phyloP scores from a whole-genome alignment of 2,888 invertebrate species.

The Masnerella sp. region DNA sequence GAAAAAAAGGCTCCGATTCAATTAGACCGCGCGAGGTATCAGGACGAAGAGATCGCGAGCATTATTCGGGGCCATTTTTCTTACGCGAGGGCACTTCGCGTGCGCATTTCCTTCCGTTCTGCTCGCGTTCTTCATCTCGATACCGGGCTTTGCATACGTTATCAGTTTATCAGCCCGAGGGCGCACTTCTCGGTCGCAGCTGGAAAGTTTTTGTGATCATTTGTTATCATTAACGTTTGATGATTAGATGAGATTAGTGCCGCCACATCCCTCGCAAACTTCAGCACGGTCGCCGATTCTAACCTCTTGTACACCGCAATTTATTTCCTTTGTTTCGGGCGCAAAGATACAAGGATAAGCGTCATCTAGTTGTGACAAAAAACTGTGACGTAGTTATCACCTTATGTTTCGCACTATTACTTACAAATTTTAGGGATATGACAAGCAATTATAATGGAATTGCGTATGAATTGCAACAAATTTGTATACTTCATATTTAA shows the following conservation, averaged over 20 bases:
- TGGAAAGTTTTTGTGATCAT: slow-evolving; percentile 63
- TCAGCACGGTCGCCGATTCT: slow-evolving; percentile 44
- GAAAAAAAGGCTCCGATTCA: slow-evolving; percentile 29
- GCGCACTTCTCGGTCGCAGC: slow-evolving; percentile 55
- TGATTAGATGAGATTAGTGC: slow-evolving; percentile 67
- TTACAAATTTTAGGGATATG: too few relatives aligned
- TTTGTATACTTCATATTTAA: too few relatives aligned
- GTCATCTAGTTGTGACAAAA: too few relatives aligned
- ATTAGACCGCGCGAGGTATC: slow-evolving; percentile 25
- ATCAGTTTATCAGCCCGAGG: slow-evolving; percentile 59
- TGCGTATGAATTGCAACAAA: too few relatives aligned
- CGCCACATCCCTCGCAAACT: slow-evolving; percentile 50
- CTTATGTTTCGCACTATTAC: too few relatives aligned
- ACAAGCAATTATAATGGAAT: too few relatives aligned
- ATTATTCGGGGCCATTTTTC: slow-evolving; percentile 46
- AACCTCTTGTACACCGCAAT: slow-evolving; percentile 54
- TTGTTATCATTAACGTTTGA: slow-evolving; percentile 69
- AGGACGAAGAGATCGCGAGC: slow-evolving; percentile 19
- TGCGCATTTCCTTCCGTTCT: slow-evolving; percentile 32
- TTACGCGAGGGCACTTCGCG: slow-evolving; percentile 33
- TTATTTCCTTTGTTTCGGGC: slow-evolving; percentile 45
- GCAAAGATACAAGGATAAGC: too few relatives aligned
- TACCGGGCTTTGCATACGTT: slow-evolving; percentile 56
- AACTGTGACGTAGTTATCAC: too few relatives aligned
- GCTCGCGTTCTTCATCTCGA: slow-evolving; percentile 51